Evolutionary conservation across 1,140 invertebrate genomes (phyloP).

Genomic region (Arion vulgaris): DNA sequence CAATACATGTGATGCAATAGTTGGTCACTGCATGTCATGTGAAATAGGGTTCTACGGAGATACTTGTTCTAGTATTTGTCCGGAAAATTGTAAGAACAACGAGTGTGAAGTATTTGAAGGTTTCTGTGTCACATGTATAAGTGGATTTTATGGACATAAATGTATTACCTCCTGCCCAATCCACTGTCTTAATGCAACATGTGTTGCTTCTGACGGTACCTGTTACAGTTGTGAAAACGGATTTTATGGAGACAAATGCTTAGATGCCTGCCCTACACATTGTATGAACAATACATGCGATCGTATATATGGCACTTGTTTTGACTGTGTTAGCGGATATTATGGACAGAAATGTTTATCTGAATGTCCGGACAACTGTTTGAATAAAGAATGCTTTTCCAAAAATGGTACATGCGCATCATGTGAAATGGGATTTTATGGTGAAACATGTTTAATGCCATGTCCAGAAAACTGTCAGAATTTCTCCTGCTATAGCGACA

Average conservation of each 20-base stretch:
- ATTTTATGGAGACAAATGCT: not conserved
- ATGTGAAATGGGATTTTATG: not conserved
- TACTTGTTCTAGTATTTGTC: not conserved
- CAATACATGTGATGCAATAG: not conserved
- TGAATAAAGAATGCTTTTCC: not conserved
- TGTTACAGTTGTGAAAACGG: not conserved
- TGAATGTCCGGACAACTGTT: not conserved
- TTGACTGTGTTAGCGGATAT: not conserved
- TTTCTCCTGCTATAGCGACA: not conserved
- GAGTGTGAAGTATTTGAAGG: not conserved
- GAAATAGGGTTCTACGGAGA: not conserved
- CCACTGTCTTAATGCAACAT: not conserved
- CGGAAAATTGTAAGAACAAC: not conserved
- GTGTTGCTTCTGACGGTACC: not conserved
- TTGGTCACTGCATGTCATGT: not conserved
- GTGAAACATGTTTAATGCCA: not conserved
- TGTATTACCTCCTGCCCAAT: not conserved
- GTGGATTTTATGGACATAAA: not conserved
- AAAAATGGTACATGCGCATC: not conserved
- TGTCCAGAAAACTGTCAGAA: not conserved
- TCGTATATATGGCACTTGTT: not conserved
- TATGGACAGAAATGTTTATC: not conserved
- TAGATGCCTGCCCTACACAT: not conserved
- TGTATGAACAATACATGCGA: not conserved
- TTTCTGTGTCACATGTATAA: not conserved